These are phyloP conservation scores for Orthonyx spaldingii DNA, from an alignment of 2,113 vertebrate species.

Conservation along the genomic window DNA sequence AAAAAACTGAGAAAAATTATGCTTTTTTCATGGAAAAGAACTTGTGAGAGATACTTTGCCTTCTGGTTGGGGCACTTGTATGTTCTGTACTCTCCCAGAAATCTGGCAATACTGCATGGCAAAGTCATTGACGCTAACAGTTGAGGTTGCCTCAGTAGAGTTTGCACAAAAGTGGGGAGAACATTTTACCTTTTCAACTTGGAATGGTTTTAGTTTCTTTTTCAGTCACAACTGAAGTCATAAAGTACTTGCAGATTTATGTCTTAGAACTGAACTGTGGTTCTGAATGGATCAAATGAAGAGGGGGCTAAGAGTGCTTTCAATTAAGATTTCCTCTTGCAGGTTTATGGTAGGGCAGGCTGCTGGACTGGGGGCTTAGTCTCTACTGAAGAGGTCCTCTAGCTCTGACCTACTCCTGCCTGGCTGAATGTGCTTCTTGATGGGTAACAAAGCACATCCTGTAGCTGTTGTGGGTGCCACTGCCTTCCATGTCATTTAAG, in stretches of 20 bases:
- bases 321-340: background rate
- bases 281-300: background rate
- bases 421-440: background rate
- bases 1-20: accelerated
- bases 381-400: background rate
- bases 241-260: background rate
- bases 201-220: background rate
- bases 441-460: background rate
- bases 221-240: background rate
- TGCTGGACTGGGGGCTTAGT: background rate
- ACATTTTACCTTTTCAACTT: background rate
- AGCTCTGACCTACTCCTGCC: background rate
- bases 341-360: background rate
- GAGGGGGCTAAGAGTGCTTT: background rate
- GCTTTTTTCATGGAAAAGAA: background rate
- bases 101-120: background rate
- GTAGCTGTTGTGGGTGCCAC: background rate
- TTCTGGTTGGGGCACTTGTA: background rate
- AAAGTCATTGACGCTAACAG: background rate
- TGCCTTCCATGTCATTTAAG: background rate
- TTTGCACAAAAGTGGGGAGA: background rate
- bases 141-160: background rate
- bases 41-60: background rate
- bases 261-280: background rate
- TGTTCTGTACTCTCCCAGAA: background rate